Conservation (phyloP, 2,888 invertebrate species). For the Mamestra brassicae region DNA sequence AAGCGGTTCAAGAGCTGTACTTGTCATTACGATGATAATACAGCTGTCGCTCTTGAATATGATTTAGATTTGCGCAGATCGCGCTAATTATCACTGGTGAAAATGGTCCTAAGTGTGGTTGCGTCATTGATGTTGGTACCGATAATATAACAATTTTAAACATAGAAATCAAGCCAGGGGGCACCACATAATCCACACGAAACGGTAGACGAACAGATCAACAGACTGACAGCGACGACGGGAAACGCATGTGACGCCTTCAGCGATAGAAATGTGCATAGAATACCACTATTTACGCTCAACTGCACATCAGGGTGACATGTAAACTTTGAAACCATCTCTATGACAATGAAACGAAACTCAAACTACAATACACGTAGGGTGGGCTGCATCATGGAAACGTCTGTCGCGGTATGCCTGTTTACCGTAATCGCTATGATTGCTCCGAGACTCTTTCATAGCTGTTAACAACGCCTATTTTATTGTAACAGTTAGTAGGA, state of each 20-base stretch:
- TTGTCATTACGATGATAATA: too few relatives aligned
- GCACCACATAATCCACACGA: background rate
- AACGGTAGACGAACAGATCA: background rate
- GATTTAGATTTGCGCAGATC: too few relatives aligned
- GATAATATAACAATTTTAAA: background rate
- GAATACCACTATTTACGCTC: background rate
- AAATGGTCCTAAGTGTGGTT: too few relatives aligned
- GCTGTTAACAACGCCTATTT: background rate
- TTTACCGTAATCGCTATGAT: conserved; percentile 9
- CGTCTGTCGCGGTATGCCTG: background rate
- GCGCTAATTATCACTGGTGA: too few relatives aligned
- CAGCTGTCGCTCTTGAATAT: too few relatives aligned
- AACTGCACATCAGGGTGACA: background rate
- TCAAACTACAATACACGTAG: background rate
- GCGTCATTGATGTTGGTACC: background rate
- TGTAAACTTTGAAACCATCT: background rate
- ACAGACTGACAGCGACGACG: background rate
- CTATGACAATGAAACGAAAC: background rate
- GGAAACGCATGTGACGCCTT: background rate
- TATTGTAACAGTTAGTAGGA: conserved; percentile 2
- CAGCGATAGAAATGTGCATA: background rate
- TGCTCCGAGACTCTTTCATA: background rate
- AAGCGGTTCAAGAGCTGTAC: too few relatives aligned
- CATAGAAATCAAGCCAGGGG: background rate
- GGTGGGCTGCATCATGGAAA: background rate